These are phyloP conservation scores for Phasianus colchicus DNA, from an alignment of 2,113 vertebrate genomes.

Conservation along the genomic window DNA sequence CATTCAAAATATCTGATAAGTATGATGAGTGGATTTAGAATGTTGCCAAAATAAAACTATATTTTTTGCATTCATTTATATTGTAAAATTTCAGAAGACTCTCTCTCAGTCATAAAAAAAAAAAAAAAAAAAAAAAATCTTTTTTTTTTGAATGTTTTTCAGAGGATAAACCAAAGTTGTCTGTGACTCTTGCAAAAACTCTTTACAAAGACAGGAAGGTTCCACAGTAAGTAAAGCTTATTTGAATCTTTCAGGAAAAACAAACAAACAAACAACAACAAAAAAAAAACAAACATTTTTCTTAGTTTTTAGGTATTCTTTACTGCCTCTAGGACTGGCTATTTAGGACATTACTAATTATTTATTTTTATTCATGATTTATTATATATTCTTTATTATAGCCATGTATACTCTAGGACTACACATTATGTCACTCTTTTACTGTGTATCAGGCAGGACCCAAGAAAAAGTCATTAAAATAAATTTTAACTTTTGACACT, in stretches of 20 bases:
- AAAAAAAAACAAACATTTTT: neutral
- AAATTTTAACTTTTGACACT: neutral
- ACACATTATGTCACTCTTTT: neutral
- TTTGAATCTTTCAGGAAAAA: too few relatives aligned
- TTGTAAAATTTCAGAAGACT: neutral
- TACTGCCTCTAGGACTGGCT: neutral
- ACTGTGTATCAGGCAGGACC: neutral
- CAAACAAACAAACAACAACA: too few relatives aligned
- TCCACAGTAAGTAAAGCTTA: too few relatives aligned
- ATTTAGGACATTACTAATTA: neutral
- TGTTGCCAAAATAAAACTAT: neutral
- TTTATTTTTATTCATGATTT: neutral
- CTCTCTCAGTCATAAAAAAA: neutral
- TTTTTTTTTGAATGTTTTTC: too few relatives aligned
- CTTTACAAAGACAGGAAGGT: too few relatives aligned
- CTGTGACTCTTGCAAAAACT: too few relatives aligned
- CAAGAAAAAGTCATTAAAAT: neutral
- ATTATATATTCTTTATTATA: neutral
- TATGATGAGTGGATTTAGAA: neutral
- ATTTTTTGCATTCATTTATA: neutral
- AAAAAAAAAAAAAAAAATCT: too few relatives aligned
- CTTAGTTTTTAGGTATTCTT: neutral
- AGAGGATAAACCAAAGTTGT: too few relatives aligned
- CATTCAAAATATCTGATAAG: neutral
- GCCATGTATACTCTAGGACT: neutral